These are phyloP conservation scores for Blastomussa wellsi DNA, from an alignment of 92 coral and sea anemone species.

Conservation along the genomic window DNA sequence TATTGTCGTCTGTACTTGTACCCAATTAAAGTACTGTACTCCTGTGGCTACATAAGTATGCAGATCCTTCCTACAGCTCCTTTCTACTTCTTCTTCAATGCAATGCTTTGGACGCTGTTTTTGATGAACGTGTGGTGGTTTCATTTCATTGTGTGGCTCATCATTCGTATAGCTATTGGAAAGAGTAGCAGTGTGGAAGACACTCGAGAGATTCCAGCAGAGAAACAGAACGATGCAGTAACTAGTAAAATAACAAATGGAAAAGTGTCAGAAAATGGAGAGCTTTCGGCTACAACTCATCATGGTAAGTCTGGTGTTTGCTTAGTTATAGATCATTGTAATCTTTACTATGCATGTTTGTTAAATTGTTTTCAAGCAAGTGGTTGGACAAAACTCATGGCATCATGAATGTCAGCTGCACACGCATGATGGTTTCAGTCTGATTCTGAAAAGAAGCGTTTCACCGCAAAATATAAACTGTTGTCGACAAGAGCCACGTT, in stretches of 20 bases:
- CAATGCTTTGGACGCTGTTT: conserved; percentile 83
- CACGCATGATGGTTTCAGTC: background rate
- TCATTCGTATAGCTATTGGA: conserved; percentile 79
- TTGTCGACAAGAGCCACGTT: too few species aligned
- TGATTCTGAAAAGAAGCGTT: too few species aligned
- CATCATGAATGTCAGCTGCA: background rate
- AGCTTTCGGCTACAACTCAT: conserved; percentile 5
- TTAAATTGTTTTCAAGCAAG: too few species aligned
- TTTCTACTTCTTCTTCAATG: conserved; percentile 90
- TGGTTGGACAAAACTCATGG: background rate
- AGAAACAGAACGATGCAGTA: background rate
- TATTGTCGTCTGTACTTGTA: conserved; percentile 81
- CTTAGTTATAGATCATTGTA: too few species aligned
- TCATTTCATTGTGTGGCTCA: conserved; percentile 84
- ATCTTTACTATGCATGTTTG: background rate
- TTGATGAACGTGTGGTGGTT: conserved; percentile 91
- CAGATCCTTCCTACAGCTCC: conserved; percentile 55
- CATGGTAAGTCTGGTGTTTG: conserved; percentile 13
- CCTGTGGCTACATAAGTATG: conserved; percentile 54
- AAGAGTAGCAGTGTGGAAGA: conserved; percentile 79
- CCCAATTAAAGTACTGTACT: conserved; percentile 79
- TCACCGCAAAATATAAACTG: background rate
- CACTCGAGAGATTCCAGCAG: conserved; percentile 69
- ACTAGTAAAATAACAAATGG: background rate
- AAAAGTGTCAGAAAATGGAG: conserved; percentile 23